Evolutionary conservation across 1,140 invertebrate species (phyloP), one percentile per base, ranked within the genome.

Genomic region (Zaprionus lachaisei): DNA sequence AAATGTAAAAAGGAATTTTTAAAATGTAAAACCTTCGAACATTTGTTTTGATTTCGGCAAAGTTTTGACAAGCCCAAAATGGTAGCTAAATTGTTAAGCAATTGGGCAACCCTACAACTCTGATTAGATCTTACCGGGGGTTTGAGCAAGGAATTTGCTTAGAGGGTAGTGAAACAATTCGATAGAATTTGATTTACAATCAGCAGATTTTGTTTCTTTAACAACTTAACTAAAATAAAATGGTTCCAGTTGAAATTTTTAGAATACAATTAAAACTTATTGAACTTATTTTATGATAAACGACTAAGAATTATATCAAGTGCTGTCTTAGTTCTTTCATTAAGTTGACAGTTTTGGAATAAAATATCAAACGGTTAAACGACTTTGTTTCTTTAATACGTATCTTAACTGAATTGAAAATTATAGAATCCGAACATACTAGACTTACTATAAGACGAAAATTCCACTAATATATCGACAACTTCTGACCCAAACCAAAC

Each of bases 11-110:
- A 60, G 28, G 56, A 56, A 58, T 67, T 65, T 67, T 22, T 24
- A 79, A 75, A 78, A 70, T 81, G 55, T 86, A 56, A 72, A 71
- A 65, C 47, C 47, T 47, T 80, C 70, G 28, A 72, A 57, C 61
- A 41, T 54, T 60, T 75, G 67, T 75, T 74, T 61, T 74, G 72
- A 74, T 74, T 74, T 62, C 9, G 20, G 7, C 20, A 56, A 55
- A 20, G n/a, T 41, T 9, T 31, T n/a, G 6, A 68, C 20, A 44
- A 68, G n/a, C 56, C 71, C 37, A 44, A 69, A 41, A 31, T 61
- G 22, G 5, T 15, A 17, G n/a, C 14, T 4, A 54, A 73, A 73
- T 61, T 26, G 37, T 15, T 41, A 20, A 17, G 31, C 34, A 34
- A 61, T 61, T 44, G 26, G 14, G 31, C 31, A 28, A 58, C 38